Percentiles rank a stretch among this genome's conserved stretches.
phyloP scores from a whole-genome alignment of 2,888 invertebrate genomes.

The Diplazon laetatorius region DNA sequence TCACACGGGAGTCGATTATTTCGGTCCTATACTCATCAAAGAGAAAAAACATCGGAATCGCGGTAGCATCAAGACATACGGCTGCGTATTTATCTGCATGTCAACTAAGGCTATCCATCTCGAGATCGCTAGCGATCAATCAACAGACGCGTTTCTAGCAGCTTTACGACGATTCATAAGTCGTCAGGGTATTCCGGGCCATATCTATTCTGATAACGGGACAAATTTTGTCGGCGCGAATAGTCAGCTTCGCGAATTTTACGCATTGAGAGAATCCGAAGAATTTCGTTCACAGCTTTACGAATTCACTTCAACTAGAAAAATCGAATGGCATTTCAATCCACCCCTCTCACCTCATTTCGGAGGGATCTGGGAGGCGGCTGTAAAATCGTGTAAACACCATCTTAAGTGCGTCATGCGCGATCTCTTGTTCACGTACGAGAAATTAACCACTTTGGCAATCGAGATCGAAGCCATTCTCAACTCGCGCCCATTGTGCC shows the following conservation, averaged over 20 bases:
- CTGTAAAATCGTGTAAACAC: slow-evolving; percentile 59
- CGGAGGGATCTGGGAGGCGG: slow-evolving; percentile 61
- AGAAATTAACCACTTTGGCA: slow-evolving; percentile 53
- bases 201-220: slow-evolving; percentile 61
- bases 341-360: slow-evolving; percentile 61
- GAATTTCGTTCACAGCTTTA: slow-evolving; percentile 34
- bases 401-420: slow-evolving; percentile 57
- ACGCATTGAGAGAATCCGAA: slow-evolving; percentile 43
- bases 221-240: slow-evolving; percentile 63
- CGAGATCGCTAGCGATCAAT: slow-evolving; percentile 45
- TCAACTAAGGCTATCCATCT: slow-evolving; percentile 55
- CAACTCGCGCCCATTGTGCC: slow-evolving; percentile 59
- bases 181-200: slow-evolving; percentile 46
- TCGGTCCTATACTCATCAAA: slow-evolving; percentile 49
- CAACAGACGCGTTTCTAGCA: slow-evolving; percentile 59
- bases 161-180: slow-evolving; percentile 50
- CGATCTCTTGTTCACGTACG: slow-evolving; percentile 52
- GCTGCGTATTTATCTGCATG: slow-evolving; percentile 61
- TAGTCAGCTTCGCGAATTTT: slow-evolving; percentile 54
- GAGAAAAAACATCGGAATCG: slow-evolving; percentile 45
- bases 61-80: slow-evolving; percentile 48
- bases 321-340: slow-evolving; percentile 54
- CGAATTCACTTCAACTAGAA: slow-evolving; percentile 17
- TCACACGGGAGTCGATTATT: slow-evolving; percentile 56
- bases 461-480: slow-evolving; percentile 58